A percentile compares a stretch with the other conserved stretches of the same genome.
phyloP scores from a whole-genome alignment of 2,888 invertebrate species.

The Lepidocyrtinus sp. region DNA sequence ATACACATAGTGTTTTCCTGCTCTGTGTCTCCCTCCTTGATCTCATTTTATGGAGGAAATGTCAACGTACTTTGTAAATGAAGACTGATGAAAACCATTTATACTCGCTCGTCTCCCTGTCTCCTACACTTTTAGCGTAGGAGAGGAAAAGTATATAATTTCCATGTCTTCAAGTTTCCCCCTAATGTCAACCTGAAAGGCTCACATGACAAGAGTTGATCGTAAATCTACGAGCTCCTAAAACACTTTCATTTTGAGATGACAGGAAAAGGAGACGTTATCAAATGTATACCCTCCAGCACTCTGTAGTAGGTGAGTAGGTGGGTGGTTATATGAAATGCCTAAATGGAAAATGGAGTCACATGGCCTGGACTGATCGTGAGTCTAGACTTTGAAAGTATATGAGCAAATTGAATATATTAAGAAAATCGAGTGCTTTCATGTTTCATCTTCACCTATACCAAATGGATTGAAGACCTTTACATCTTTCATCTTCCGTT shows the following conservation, averaged over 20 bases:
- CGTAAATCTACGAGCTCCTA: too few relatives aligned
- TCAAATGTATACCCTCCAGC: too few relatives aligned
- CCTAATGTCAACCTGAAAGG: background rate
- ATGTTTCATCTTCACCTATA: background rate
- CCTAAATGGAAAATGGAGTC: too few relatives aligned
- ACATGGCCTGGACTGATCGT: too few relatives aligned
- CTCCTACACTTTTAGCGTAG: background rate
- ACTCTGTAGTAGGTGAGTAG: too few relatives aligned
- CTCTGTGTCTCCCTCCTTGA: background rate
- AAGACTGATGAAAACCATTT: constrained; percentile 6
- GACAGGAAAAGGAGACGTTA: too few relatives aligned
- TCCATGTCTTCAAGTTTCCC: background rate
- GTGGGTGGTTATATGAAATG: too few relatives aligned
- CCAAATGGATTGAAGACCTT: background rate
- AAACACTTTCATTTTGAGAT: too few relatives aligned
- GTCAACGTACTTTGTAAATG: too few relatives aligned
- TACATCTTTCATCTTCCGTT: too few relatives aligned
- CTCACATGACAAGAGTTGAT: constrained; percentile 13
- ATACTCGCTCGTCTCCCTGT: constrained; percentile 2
- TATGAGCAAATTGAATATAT: constrained; percentile 4
- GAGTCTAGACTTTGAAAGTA: too few relatives aligned
- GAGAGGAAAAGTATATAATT: background rate
- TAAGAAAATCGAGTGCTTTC: background rate
- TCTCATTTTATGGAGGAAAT: background rate
- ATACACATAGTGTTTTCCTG: too few relatives aligned